Base-by-base conservation (phyloP, 2,888 invertebrate genomes). In the Acleris sparsana region DNA sequence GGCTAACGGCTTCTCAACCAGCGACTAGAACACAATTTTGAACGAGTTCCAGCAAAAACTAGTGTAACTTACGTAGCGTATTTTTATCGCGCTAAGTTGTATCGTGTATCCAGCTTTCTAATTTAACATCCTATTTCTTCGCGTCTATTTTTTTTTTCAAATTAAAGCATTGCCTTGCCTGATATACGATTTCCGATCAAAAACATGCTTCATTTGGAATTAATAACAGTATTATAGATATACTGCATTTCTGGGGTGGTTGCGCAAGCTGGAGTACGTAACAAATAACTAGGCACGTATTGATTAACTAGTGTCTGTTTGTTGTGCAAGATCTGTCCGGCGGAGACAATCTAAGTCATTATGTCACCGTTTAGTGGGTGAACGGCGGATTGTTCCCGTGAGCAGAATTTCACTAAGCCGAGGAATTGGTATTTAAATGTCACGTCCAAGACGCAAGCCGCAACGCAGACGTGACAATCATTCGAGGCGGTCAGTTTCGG, bases 1-100 rank as follows among this genome's bases (percentile, higher is more conserved):
- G 80, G 82, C 85, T 89, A 92, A 92, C 92, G 92, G 92, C 88
- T 86, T 80, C 84, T 77, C 80, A 82, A 80, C 82, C 79, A 78
- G 76, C 76, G 74, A 77, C 76, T 80, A 79, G 46, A 74, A 78
- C 77, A 73, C 72, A 73, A n/a, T 76, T 49, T 59, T 55, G 39
- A 63, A 58, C 58, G 56, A 43, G 43, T 52, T 52, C 43, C 44
- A 67, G 60, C 59, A 60, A 44, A 58, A 55, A 60, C 39, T 53
- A 59, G 53, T 60, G 33, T 43, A 39, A 43, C 64, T 53, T 53
- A 46, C 20, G 9, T 33, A 33, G 43, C 48, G 39, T 33, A 20
- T 57, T 57, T 57, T 61, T 53, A 56, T 52, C 44, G 51, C 49
- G 49, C 55, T 22, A 49, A 55, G 44, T 49, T 61, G 43, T 29